Base-by-base conservation (phyloP, 2,888 invertebrate genomes). In the Thymelicus lineola region DNA sequence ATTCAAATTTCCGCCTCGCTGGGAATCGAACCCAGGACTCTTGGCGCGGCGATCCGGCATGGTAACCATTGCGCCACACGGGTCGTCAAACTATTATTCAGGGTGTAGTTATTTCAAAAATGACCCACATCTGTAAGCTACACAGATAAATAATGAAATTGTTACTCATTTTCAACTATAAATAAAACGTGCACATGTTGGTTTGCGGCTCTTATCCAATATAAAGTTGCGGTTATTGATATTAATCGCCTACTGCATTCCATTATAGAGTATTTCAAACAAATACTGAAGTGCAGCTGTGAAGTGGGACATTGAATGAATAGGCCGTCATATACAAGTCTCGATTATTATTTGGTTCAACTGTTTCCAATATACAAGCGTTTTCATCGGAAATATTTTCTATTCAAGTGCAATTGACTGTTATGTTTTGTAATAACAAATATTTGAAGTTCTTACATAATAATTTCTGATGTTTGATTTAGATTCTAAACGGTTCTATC, bases 211-310 rank as follows among this genome's bases (percentile, higher is more conserved):
- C 28, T 15, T n/a, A 35, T 48, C 15, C 48, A 48, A 62, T 48
- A 48, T 62, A 58, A 58, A 48, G 15, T 62, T 62, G 62, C 15
- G 62, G 62, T 62, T 62, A 48, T 62, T 48, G 48, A 35, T 62
- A 62, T 62, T 48, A 62, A 62, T 62, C 62, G n/a, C 48, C n/a
- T 48, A 48, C 28, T 62, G 62, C 48, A 62, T 62, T 48, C 35
- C 9, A 28, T 14, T 62, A 48, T 35, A 4, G 46, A 48, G 48
- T 48, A 48, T 38, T 58, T 38, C 15, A 15, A 17, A 55, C 58
- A 38, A 58, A 58, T 58, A 38, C 38, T 10, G 58, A 17, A 17
- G 36, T 58, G 58, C 15, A 58, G 36, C 15, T 58, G 38, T 38
- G 38, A 38, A 58, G n/a, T 35, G 57, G 58, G 36, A 38, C 58